Percentiles rank a stretch among this genome's conserved stretches.
These are phyloP conservation scores for Pachypsylla venusta DNA, from an alignment of 1,140 invertebrate species.

Conservation along the genomic window DNA sequence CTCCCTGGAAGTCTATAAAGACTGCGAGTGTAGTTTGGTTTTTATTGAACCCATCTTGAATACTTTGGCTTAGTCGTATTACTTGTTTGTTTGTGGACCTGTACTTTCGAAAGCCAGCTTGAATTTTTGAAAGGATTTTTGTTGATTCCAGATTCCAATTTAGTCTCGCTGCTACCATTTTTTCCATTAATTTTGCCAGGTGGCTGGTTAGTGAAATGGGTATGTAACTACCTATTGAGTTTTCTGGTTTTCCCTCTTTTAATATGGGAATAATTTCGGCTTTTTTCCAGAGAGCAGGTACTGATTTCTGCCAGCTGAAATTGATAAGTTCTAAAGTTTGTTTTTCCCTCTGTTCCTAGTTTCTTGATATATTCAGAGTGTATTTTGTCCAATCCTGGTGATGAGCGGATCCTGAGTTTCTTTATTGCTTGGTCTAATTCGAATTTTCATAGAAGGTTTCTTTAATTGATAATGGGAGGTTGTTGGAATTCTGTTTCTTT, in stretches of 20 bases:
- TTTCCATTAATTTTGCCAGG: neutral
- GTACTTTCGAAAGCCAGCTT: neutral
- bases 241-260: neutral
- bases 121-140: neutral
- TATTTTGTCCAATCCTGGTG: neutral
- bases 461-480: neutral
- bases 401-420: neutral
- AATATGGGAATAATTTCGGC: too few species aligned
- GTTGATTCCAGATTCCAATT: neutral
- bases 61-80: neutral
- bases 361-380: neutral
- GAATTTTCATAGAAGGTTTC: neutral
- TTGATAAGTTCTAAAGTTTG: neutral
- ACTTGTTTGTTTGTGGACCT: constrained; percentile 1
- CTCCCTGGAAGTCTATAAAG: neutral
- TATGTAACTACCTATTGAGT: neutral
- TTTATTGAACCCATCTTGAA: neutral
- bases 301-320: neutral
- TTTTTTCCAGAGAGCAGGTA: neutral
- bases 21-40: neutral
- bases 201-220: neutral
- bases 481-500: too few species aligned
- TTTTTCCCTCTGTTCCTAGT: neutral
- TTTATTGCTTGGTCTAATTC: neutral
- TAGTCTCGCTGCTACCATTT: neutral